A percentile compares a stretch with the other conserved stretches of the same genome.
Evolutionary conservation across 2,888 invertebrate species (phyloP).

Genomic region (Parnassius apollo): DNA sequence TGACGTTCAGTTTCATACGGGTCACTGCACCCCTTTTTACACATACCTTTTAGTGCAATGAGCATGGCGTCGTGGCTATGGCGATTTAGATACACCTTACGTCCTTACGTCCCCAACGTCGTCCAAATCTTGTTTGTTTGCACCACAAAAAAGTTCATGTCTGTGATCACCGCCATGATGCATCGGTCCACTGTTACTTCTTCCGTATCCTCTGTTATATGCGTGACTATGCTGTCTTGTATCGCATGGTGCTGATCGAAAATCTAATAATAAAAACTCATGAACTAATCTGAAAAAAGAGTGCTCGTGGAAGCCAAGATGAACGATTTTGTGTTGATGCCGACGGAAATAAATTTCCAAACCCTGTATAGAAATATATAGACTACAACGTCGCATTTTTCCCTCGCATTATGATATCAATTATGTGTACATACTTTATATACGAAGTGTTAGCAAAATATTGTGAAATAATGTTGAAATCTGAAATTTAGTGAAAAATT

Average conservation of each 20-base stretch:
- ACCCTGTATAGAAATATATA: background rate
- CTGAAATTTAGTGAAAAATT: too few species aligned
- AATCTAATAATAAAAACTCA: background rate
- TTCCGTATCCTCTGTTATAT: background rate
- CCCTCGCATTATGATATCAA: slow-evolving; percentile 1
- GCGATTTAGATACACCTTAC: background rate
- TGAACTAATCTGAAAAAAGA: background rate
- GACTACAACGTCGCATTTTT: background rate
- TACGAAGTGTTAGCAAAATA: slow-evolving; percentile 3
- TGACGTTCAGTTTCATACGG: background rate
- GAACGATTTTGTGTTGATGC: background rate
- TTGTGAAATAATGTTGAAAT: background rate
- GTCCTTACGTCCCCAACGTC: background rate
- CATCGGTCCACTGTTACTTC: background rate
- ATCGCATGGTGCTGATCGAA: background rate
- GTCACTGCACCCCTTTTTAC: background rate
- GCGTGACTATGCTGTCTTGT: background rate
- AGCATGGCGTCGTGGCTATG: background rate
- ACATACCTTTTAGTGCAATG: too few species aligned
- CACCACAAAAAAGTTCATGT: too few species aligned
- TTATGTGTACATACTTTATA: background rate
- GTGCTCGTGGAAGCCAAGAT: background rate
- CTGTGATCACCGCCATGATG: background rate
- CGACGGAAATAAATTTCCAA: background rate
- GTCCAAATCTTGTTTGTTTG: background rate